Conservation (phyloP, 2,797 vertebrate genomes). For the Melanotaenia trifasciata region DNA sequence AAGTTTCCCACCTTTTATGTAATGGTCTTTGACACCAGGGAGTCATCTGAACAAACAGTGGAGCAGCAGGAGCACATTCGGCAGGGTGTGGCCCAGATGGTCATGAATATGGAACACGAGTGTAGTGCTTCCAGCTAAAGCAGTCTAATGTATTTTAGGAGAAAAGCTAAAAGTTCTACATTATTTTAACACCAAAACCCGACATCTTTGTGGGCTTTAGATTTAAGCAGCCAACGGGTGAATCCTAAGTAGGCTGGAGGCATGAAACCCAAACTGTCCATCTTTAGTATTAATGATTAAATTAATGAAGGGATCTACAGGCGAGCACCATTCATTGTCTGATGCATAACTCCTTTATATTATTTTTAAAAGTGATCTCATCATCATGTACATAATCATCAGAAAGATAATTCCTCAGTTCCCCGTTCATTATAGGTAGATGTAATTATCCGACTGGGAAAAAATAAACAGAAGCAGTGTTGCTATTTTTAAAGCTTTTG, state of each 20-base stretch:
- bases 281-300: constrained; percentile 18
- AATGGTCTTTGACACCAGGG: constrained; percentile 63
- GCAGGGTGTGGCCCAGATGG: constrained; percentile 77
- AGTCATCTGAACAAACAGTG: constrained; percentile 67
- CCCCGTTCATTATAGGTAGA: neutral
- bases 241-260: constrained; percentile 3
- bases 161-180: constrained; percentile 34
- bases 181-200: constrained; percentile 11
- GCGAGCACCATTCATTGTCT: neutral
- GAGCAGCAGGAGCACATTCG: constrained; percentile 66
- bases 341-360: constrained; percentile 26
- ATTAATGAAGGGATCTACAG: constrained; percentile 7
- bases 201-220: constrained; percentile 5
- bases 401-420: neutral
- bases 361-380: constrained; percentile 9
- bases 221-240: constrained; percentile 14
- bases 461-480: neutral
- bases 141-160: constrained; percentile 35
- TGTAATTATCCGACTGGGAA: no score
- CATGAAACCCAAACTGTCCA: constrained; percentile 13
- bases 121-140: constrained; percentile 34
- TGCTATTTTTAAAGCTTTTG: neutral
- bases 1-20: constrained; percentile 56
- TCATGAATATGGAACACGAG: constrained; percentile 73
- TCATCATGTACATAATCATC: constrained; percentile 12